These are phyloP conservation scores for Microctonus aethiopoides DNA, from an alignment of 2,888 invertebrate genomes.

Conservation along the genomic window DNA sequence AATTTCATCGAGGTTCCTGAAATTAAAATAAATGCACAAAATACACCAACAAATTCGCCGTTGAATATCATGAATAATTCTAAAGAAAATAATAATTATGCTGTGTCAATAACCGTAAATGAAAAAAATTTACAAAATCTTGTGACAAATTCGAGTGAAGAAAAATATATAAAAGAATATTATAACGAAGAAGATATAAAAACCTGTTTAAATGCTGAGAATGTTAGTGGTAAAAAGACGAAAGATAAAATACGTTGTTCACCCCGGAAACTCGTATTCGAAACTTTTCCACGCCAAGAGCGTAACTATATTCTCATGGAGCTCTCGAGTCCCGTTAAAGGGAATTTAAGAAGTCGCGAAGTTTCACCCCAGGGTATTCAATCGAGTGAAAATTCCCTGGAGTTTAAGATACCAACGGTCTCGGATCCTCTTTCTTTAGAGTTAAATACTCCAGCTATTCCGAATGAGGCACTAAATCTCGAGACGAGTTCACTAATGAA, in stretches of 20 bases:
- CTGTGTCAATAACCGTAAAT: not conserved
- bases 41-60: not conserved
- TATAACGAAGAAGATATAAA: constrained; percentile 13
- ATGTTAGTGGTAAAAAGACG: constrained; percentile 21
- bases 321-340: constrained; percentile 51
- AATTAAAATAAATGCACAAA: not conserved
- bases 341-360: constrained; percentile 31
- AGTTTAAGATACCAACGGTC: not conserved
- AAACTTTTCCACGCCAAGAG: constrained; percentile 53
- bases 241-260: constrained; percentile 43
- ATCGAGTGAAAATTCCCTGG: constrained; percentile 23
- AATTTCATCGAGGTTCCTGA: constrained; percentile 8
- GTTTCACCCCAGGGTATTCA: constrained; percentile 26
- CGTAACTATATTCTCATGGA: constrained; percentile 56
- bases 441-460: constrained; percentile 13
- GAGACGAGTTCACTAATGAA: not conserved
- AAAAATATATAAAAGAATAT: constrained; percentile 3
- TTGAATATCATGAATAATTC: not conserved
- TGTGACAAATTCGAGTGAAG: not conserved
- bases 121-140: constrained; percentile 11
- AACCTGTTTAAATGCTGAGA: not conserved
- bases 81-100: not conserved
- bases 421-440: constrained; percentile 6
- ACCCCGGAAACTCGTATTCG: constrained; percentile 44
- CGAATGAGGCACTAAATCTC: constrained; percentile 10